Conservation (phyloP, 2,888 invertebrate genomes). For the Oscheius sp. region DNA sequence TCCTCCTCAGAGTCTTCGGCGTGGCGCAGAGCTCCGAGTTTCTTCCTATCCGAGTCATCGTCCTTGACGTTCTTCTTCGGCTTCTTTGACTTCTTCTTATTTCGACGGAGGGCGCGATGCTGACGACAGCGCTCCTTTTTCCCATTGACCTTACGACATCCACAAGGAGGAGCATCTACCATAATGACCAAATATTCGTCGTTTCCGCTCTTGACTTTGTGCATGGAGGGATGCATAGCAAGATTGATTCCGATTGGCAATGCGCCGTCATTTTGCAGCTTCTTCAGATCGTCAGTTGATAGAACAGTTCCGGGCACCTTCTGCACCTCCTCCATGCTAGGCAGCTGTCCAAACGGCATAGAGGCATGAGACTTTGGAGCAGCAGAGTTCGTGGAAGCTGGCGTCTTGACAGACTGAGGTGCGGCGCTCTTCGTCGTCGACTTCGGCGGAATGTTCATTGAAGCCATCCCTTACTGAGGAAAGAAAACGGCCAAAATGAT, state of each 20-base stretch:
- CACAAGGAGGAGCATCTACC: constrained; percentile 28
- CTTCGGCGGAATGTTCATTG: no score
- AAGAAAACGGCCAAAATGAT: no score
- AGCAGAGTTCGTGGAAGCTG: no score
- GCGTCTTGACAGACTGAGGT: no score
- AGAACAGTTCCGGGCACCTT: constrained; percentile 14
- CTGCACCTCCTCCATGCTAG: no score
- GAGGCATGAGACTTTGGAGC: no score
- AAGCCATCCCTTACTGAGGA: no score
- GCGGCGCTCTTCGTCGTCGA: no score
- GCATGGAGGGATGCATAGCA: constrained; percentile 15
- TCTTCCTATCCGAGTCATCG: constrained; percentile 22
- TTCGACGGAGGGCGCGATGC: neutral
- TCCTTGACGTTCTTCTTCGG: neutral
- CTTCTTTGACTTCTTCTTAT: constrained; percentile 28
- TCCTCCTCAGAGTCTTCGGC: constrained; percentile 30
- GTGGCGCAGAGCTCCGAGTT: constrained; percentile 9
- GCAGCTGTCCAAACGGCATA: no score
- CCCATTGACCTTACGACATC: constrained; percentile 24
- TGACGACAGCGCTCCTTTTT: constrained; percentile 27
- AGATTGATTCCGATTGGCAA: neutral
- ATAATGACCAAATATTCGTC: constrained; percentile 17
- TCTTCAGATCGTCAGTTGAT: constrained; percentile 13
- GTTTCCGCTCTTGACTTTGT: constrained; percentile 19
- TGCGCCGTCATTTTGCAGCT: neutral